Percentiles rank a stretch among this genome's conserved stretches.
Conservation (phyloP, 1,140 invertebrate genomes). For the Leptinotarsa lineolata region DNA sequence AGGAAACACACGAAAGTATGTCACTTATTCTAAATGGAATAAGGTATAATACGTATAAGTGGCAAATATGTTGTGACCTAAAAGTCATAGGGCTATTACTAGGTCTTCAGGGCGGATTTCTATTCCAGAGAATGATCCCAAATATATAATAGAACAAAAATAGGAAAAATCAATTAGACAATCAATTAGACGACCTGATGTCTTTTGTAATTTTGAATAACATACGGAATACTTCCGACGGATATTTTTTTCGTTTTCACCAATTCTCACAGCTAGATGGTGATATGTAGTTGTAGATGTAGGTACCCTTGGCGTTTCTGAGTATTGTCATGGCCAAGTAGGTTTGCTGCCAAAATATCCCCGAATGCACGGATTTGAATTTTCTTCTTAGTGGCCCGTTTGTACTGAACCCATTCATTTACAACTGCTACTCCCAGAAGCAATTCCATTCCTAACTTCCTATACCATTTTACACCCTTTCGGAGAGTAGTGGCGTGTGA, state of each 20-base stretch:
- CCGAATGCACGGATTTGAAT: neutral
- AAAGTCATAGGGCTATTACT: too few species aligned
- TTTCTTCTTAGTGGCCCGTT: conserved; percentile 1
- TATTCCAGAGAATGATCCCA: too few species aligned
- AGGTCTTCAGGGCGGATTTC: too few species aligned
- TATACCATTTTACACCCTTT: conserved; percentile 54
- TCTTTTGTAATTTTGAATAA: conserved; percentile 5
- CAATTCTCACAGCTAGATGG: neutral
- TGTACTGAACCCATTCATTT: conserved; percentile 25
- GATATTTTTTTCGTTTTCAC: neutral
- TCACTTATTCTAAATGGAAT: too few species aligned
- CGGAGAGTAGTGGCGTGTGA: conserved; percentile 50
- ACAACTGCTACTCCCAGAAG: conserved; percentile 31
- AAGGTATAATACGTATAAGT: too few species aligned
- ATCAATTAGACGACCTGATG: conserved; percentile 3
- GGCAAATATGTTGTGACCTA: too few species aligned
- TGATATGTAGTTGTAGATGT: neutral
- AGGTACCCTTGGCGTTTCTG: neutral
- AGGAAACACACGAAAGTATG: too few species aligned
- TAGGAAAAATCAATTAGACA: neutral
- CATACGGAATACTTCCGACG: neutral
- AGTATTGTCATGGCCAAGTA: neutral
- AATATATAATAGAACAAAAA: too few species aligned
- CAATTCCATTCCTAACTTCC: conserved; percentile 51
- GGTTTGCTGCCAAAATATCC: neutral